phyloP scores from a whole-genome alignment of 2,888 invertebrate genomes.

The Hemithea aestivaria region DNA sequence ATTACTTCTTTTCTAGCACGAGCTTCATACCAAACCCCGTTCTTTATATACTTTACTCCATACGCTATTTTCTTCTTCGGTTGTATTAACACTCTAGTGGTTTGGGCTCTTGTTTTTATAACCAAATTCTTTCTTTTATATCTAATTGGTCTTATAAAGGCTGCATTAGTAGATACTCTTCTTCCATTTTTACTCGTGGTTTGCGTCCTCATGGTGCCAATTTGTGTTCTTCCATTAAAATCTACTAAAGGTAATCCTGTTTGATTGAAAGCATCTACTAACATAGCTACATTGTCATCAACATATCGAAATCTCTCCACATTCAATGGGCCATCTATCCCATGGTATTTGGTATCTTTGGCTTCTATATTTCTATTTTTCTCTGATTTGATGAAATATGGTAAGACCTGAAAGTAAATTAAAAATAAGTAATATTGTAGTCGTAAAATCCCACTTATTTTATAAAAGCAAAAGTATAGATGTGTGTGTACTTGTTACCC shows the following conservation, averaged over 20 bases:
- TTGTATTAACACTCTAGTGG: slow-evolving; percentile 78
- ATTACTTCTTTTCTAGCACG: slow-evolving; percentile 79
- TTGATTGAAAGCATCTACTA: slow-evolving; percentile 80
- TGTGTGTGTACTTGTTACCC: too few species aligned
- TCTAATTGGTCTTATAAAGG: slow-evolving; percentile 82
- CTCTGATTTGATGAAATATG: slow-evolving; percentile 84
- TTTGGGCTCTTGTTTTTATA: slow-evolving; percentile 70
- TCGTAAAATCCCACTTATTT: too few species aligned
- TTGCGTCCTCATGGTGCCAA: slow-evolving; percentile 81
- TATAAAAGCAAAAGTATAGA: too few species aligned
- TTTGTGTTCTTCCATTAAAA: slow-evolving; percentile 74
- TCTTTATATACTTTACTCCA: slow-evolving; percentile 47
- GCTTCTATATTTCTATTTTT: slow-evolving; percentile 73
- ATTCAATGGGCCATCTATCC: slow-evolving; percentile 76
- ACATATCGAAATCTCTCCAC: slow-evolving; percentile 80
- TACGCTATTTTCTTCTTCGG: slow-evolving; percentile 38
- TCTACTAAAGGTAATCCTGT: slow-evolving; percentile 78
- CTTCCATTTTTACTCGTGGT: slow-evolving; percentile 77
- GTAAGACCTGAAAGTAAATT: slow-evolving; percentile 69
- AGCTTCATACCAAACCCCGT: slow-evolving; percentile 36
- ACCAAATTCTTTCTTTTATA: slow-evolving; percentile 66
- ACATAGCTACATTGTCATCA: slow-evolving; percentile 74
- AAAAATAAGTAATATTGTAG: too few species aligned
- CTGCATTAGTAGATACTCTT: slow-evolving; percentile 80
- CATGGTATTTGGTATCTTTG: slow-evolving; percentile 74